Base-by-base conservation (phyloP, 2,113 vertebrate species). In the Gila orcuttii region DNA sequence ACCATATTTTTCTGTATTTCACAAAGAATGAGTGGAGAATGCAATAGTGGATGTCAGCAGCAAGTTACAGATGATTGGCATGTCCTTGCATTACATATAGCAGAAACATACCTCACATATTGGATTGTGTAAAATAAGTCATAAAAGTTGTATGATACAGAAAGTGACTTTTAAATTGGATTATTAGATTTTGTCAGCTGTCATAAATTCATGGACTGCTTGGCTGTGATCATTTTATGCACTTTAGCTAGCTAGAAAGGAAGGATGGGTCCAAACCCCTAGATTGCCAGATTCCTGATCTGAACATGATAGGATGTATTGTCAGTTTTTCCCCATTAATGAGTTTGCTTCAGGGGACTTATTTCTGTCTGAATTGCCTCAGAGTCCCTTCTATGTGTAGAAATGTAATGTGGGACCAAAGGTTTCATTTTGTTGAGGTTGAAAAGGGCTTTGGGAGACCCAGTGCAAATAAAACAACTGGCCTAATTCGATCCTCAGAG, bases 121-220 rank as follows among this genome's bases (percentile, higher is more conserved):
- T 84, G 71, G 85, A 80, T 45, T 84, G 75, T 89, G 85, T 78
- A 83, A 71, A 45, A 55, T 45, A 88, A 86, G 87, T 60, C 85
- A 76, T 62, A 76, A 75, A 88, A 89, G 85, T 89, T 85, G 79
- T 31, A 64, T 42, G 13, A 69, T 52, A 52, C 10, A 33, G 83
- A 85, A 87, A 82, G 82, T 60, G 71, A 89, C 74, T 89, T 77
- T 75, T 33, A 82, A 80, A 84, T 85, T 82, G 60, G 64, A 82
- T 69, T 74, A 73, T 87, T 85, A 73, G 85, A 85, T 82, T 78
- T 81, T 73, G 74, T 82, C 68, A 79, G 82, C 84, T 82, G 82
- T 50, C 82, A 83, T 79, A 82, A 85, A 87, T 81, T 87, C 42
- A 85, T 28, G 25, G 73, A 50, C 82, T 77, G 79, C 64, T 85